Evolutionary conservation across 64 coral and sea anemone species (phyloP), one percentile per base, ranked within the genome.

Genomic region (Dendrophyllia cribrosa): DNA sequence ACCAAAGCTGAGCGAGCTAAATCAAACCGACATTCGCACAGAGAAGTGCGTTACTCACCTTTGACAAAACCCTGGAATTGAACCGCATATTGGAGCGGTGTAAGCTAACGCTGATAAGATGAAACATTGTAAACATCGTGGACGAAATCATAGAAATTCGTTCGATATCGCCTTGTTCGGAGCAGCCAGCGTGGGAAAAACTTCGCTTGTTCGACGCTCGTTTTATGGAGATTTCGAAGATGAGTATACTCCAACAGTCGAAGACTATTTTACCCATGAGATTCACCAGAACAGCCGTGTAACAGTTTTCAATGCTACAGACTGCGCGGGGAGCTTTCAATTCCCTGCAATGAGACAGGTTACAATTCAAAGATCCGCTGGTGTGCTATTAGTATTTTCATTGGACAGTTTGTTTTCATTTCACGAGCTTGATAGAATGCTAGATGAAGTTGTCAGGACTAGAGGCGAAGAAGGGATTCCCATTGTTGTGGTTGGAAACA

Each of bases 301-400:
- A 8, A 86, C 77, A 34, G 87, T 96, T 14, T 68, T 98, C 13
- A 96, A 89, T 62, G 93, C 93, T 22, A 95, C 91, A 49, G 97
- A 96, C 66, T 88, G 85, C 81, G 88, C 90, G 9, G 97, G 97
- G 11, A 91, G 87, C 63, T 95, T 91, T 63, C 87, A 96, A 45
- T 96, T 98, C 51, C 94, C 97, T 16, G 97, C 88, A 15, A 98
- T 98, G 94, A 88, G 94, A 60, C 69, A 98, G 77, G 76, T 98
- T 10, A 78, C 94, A 9, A 98, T 98, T 12, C 70, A 83, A 6
- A 86, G 83, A 65, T 74, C 87, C 74, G 55, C 76, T 66, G 97
- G 88, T 7, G 90, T 98, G 61, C 80, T 98, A 0, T 72, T 98
- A 26, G 97, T 98, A 15, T 98, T 95, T 16, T 95, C 97, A 12